Evolutionary conservation across 2,888 invertebrate genomes (phyloP).

Genomic region (Hydraecia micacea): DNA sequence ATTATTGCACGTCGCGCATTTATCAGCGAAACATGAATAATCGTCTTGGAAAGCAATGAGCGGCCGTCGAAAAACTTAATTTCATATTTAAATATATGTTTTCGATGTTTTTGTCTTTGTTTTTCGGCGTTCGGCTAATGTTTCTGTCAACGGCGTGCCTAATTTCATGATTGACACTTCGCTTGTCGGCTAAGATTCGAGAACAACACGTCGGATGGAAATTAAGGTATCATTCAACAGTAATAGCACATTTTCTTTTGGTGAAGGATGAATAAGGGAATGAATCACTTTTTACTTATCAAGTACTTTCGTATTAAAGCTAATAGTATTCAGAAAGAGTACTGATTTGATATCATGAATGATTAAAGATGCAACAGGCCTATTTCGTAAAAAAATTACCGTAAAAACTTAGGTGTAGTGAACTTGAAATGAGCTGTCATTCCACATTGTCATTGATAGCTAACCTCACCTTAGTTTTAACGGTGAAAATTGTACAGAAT

Average conservation of each 20-base stretch:
- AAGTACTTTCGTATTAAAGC: constrained; percentile 27
- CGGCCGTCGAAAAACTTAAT: constrained; percentile 88
- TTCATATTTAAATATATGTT: constrained; percentile 87
- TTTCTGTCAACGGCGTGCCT: constrained; percentile 67
- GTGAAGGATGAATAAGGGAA: constrained; percentile 26
- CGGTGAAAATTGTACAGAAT: neutral
- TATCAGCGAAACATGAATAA: constrained; percentile 87
- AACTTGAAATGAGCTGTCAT: neutral
- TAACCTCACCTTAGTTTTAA: neutral
- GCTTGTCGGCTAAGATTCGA: constrained; percentile 49
- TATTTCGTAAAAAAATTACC: neutral
- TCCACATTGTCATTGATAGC: neutral
- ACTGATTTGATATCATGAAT: constrained; percentile 8
- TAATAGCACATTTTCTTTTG: constrained; percentile 50
- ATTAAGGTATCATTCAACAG: constrained; percentile 51
- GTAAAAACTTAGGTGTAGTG: neutral
- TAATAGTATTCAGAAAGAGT: constrained; percentile 9
- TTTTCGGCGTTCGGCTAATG: constrained; percentile 67
- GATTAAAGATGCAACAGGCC: too few relatives aligned
- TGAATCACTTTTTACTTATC: constrained; percentile 23
- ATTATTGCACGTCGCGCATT: constrained; percentile 88
- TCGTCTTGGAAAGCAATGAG: constrained; percentile 84
- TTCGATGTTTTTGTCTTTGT: constrained; percentile 75
- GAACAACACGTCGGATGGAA: constrained; percentile 45
- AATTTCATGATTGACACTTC: constrained; percentile 68